Percentiles rank a stretch among this genome's conserved stretches.
Evolutionary conservation across 2,797 vertebrate species (phyloP).

Genomic region (Sebastolobus alascanus): DNA sequence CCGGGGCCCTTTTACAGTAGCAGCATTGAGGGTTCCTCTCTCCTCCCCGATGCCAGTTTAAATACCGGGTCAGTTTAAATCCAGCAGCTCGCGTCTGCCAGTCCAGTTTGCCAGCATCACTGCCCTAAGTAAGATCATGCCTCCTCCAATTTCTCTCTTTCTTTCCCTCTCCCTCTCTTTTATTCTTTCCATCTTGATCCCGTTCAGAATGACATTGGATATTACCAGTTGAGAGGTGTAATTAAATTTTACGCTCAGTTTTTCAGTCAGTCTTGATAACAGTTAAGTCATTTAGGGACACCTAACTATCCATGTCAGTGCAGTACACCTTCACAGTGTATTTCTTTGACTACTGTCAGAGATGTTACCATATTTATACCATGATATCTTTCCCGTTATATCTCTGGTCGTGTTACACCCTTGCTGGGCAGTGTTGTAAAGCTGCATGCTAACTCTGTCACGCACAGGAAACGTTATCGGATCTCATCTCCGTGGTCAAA

Average conservation of each 20-base stretch:
- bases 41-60: background rate
- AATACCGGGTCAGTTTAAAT: conserved; percentile 12
- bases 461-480: no score
- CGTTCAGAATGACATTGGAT: background rate
- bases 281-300: background rate
- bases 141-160: background rate
- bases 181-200: background rate
- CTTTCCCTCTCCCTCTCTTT: background rate
- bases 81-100: background rate
- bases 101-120: background rate
- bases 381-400: background rate
- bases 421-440: background rate
- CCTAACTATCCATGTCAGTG: background rate
- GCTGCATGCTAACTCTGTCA: no score
- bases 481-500: no score
- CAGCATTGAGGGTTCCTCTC: background rate
- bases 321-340: background rate
- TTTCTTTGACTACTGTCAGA: background rate
- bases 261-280: background rate
- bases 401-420: background rate
- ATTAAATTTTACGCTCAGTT: background rate
- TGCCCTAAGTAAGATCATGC: background rate
- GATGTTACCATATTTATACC: background rate
- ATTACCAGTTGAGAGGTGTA: background rate
- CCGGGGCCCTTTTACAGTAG: background rate